Base-by-base conservation (phyloP, 2,113 vertebrate species). In the Willisornis vidua region DNA sequence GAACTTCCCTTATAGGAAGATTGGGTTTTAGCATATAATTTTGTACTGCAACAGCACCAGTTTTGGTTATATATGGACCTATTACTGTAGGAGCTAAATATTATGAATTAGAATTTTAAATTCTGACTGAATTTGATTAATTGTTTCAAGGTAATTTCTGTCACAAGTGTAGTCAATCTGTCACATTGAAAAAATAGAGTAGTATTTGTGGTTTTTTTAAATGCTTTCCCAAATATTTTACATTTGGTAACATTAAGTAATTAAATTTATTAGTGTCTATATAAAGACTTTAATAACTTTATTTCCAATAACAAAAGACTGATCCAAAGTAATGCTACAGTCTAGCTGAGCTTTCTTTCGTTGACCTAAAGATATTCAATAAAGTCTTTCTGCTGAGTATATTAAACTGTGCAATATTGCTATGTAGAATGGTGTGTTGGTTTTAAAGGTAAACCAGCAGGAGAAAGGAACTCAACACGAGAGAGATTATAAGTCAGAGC, bases 1-100 rank as follows among this genome's bases (percentile, higher is more conserved):
- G 1, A 19, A 25, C 6, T 49, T 72, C 4, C 5, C 10, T 71
- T 55, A 6, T 25, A 48, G 11, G 16, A 94, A 62, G 15, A 31
- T 2, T 73, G 20, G 3, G 0, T 3, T 72, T 92, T 63, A 80
- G 6, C 10, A 39, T 13, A 31, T 25, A 15, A 1, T 19, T 80
- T 54, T 58, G 4, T 4, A 33, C 3, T 61, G 22, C 33, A 80
- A 20, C 3, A 59, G 2, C 4, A 43, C 3, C 23, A 0, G 0
- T 46, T 85, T 78, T 71, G 2, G 52, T 89, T 15, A 17, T 45
- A 35, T 20, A 12, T 14, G 3, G 3, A 26, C 7, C 11, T 65
- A 8, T 20, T 54, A 6, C 48, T 79, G 4, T 49, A 65, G 61
- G 25, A 18, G 9, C 2, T 70, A 87, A 70, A 14, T 68, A 1